Conservation (phyloP, 2,113 vertebrate genomes). For the Junco hyemalis region DNA sequence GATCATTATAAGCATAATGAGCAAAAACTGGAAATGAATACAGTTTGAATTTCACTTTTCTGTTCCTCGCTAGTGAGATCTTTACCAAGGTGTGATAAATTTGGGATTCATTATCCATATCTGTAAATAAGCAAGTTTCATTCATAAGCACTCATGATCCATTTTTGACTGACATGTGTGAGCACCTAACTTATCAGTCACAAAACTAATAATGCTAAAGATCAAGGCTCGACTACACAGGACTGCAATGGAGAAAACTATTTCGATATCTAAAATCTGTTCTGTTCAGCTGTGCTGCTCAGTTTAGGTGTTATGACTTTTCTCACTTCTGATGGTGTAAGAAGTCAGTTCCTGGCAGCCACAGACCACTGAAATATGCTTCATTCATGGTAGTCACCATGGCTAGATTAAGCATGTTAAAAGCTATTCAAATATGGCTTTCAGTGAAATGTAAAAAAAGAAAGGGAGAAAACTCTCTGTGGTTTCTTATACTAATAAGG, state of each 20-base stretch:
- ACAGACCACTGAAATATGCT: neutral
- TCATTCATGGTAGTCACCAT: neutral
- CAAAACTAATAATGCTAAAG: neutral
- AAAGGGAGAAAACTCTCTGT: neutral
- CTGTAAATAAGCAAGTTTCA: neutral
- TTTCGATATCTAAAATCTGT: constrained; percentile 27
- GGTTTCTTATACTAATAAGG: neutral
- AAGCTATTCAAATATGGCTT: neutral
- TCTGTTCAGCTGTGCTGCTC: neutral
- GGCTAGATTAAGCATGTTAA: neutral
- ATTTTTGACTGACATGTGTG: neutral
- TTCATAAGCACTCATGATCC: neutral
- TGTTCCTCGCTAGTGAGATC: neutral
- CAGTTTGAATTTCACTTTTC: neutral
- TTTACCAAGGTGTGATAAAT: neutral
- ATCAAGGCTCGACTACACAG: neutral
- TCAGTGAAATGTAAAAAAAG: neutral
- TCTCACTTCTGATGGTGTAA: neutral
- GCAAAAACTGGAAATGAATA: neutral
- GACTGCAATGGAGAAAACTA: neutral
- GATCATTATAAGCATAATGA: neutral
- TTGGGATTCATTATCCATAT: neutral
- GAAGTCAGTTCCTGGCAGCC: neutral
- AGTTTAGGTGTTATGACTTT: neutral
- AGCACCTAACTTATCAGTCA: neutral